These are phyloP conservation scores for Nemotelus pantherinus DNA, from an alignment of 2,888 invertebrate species.

Conservation along the genomic window DNA sequence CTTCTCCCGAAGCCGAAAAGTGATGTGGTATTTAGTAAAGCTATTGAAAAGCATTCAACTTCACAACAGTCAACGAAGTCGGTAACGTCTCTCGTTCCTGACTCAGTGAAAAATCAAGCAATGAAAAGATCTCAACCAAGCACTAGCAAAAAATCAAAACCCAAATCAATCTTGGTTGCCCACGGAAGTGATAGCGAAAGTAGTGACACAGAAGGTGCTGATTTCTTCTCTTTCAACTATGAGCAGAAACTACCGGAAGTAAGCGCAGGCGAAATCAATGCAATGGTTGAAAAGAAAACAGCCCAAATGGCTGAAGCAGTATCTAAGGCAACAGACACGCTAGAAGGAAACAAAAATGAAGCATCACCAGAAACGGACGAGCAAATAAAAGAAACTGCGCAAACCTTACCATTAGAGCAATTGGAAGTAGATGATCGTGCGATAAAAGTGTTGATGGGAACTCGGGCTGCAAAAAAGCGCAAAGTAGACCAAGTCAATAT, in stretches of 20 bases:
- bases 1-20: slow-evolving; percentile 76
- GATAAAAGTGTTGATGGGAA: slow-evolving; percentile 75
- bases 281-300: slow-evolving; percentile 61
- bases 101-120: slow-evolving; percentile 60
- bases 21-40: slow-evolving; percentile 55
- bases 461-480: slow-evolving; percentile 69
- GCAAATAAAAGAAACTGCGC: background rate
- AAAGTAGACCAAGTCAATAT: slow-evolving; percentile 72
- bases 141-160: slow-evolving; percentile 51
- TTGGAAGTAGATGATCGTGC: slow-evolving; percentile 54
- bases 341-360: slow-evolving; percentile 39
- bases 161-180: slow-evolving; percentile 54
- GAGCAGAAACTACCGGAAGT: slow-evolving; percentile 66
- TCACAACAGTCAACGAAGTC: slow-evolving; percentile 68
- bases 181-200: slow-evolving; percentile 67
- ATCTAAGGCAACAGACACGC: slow-evolving; percentile 53
- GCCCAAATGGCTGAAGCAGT: slow-evolving; percentile 58
- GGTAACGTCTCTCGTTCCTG: slow-evolving; percentile 62
- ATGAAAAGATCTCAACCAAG: slow-evolving; percentile 1
- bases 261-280: slow-evolving; percentile 64
- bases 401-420: slow-evolving; percentile 47
- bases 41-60: slow-evolving; percentile 60
- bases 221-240: slow-evolving; percentile 64
- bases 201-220: slow-evolving; percentile 65
- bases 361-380: background rate